Conservation (phyloP, 1,140 invertebrate genomes). For the Liolophura sinensis region DNA sequence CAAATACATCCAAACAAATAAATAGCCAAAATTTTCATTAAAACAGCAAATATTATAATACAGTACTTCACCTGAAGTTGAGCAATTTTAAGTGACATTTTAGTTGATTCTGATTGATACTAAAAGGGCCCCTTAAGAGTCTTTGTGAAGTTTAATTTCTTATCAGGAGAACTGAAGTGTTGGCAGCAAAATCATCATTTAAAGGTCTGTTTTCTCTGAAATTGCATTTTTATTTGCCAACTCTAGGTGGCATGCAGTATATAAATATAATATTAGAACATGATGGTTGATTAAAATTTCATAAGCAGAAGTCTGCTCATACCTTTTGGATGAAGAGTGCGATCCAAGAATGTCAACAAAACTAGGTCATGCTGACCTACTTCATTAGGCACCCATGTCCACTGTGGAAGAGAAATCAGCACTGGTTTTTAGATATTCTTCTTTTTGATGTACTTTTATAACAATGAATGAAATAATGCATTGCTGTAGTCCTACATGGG, state of each 20-base stretch:
- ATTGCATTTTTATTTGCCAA: not conserved
- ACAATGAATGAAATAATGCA: too few species aligned
- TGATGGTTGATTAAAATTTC: not conserved
- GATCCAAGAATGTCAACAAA: slow-evolving; percentile 39
- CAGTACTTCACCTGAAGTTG: too few species aligned
- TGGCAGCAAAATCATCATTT: not conserved
- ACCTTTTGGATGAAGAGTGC: slow-evolving; percentile 51
- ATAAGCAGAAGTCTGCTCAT: slow-evolving; percentile 5
- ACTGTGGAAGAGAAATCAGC: slow-evolving; percentile 15
- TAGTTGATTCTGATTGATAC: too few species aligned
- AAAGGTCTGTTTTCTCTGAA: not conserved
- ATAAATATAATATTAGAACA: not conserved
- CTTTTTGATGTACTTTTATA: too few species aligned
- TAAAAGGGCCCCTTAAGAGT: too few species aligned
- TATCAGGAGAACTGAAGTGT: not conserved
- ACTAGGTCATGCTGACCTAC: slow-evolving; percentile 43
- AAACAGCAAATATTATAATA: not conserved
- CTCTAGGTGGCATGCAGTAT: not conserved
- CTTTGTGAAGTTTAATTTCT: not conserved
- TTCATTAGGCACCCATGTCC: slow-evolving; percentile 56
- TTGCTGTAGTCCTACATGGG: too few species aligned
- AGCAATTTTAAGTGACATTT: too few species aligned
- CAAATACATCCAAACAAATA: slow-evolving; percentile 1
- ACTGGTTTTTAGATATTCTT: slow-evolving; percentile 11
- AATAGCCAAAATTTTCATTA: not conserved